Conservation (phyloP, 2,113 vertebrate species). For the Atrichornis clamosus region DNA sequence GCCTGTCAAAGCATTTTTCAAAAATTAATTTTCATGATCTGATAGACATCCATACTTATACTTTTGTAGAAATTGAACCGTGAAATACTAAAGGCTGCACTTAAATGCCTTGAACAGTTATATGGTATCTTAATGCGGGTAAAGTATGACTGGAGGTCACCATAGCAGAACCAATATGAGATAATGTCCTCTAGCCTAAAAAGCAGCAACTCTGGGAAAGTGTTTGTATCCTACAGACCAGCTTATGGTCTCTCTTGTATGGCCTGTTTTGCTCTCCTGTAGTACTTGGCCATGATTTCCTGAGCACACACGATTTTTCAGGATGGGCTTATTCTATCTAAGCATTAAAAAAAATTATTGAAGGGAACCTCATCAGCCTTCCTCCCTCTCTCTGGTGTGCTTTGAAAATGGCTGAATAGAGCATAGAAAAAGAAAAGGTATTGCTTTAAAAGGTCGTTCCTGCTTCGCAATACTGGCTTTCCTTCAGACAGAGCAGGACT, state of each 20-base stretch:
- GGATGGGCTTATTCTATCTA: background rate
- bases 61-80: background rate
- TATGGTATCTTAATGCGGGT: rapidly evolving
- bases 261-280: background rate
- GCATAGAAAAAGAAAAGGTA: background rate
- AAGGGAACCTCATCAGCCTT: background rate
- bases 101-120: background rate
- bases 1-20: background rate
- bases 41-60: background rate
- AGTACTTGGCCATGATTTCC: background rate
- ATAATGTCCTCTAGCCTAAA: background rate
- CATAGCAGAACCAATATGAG: background rate
- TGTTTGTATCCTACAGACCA: background rate
- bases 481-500: background rate
- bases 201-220: background rate
- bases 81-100: background rate
- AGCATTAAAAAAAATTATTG: background rate
- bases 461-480: background rate
- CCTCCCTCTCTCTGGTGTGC: background rate
- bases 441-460: background rate
- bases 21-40: background rate
- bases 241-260: background rate
- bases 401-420: background rate
- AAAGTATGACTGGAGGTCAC: background rate
- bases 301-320: background rate